Conservation (phyloP, 2,888 invertebrate species). For the Tanaodytes sp. region DNA sequence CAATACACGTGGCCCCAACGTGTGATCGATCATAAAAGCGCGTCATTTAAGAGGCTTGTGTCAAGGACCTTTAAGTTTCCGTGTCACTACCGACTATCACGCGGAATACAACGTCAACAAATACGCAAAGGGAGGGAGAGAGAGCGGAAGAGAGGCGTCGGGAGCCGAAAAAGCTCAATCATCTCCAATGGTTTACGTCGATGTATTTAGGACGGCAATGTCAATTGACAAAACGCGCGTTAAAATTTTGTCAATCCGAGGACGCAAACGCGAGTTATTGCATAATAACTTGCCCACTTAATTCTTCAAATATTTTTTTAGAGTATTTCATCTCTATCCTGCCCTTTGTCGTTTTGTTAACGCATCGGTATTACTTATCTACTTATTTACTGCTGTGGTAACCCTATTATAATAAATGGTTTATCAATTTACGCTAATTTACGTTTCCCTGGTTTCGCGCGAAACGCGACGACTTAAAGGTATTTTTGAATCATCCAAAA, state of each 20-base stretch:
- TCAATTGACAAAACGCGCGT: conserved; percentile 42
- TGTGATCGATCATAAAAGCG: no score
- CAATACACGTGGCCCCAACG: no score
- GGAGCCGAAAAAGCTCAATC: conserved; percentile 1
- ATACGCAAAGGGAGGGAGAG: conserved; percentile 14
- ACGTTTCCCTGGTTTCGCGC: no score
- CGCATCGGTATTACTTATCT: neutral
- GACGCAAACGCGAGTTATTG: conserved; percentile 49
- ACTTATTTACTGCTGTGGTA: neutral
- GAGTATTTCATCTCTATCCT: no score
- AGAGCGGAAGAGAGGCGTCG: neutral
- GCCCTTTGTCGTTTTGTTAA: no score
- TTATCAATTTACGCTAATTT: no score
- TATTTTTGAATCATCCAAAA: conserved; percentile 44
- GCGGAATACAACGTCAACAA: conserved; percentile 33
- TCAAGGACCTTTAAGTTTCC: conserved; percentile 51
- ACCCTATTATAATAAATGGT: no score
- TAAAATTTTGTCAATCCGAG: conserved; percentile 39
- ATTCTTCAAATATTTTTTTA: no score
- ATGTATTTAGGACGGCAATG: conserved; percentile 68
- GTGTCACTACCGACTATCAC: conserved; percentile 40
- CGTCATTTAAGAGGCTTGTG: conserved; percentile 38
- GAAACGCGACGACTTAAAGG: conserved; percentile 38
- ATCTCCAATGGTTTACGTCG: conserved; percentile 60
- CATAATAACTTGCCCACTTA: conserved; percentile 25